phyloP scores from a whole-genome alignment of 2,888 invertebrate genomes.

The Pollenia griseotomentosa region DNA sequence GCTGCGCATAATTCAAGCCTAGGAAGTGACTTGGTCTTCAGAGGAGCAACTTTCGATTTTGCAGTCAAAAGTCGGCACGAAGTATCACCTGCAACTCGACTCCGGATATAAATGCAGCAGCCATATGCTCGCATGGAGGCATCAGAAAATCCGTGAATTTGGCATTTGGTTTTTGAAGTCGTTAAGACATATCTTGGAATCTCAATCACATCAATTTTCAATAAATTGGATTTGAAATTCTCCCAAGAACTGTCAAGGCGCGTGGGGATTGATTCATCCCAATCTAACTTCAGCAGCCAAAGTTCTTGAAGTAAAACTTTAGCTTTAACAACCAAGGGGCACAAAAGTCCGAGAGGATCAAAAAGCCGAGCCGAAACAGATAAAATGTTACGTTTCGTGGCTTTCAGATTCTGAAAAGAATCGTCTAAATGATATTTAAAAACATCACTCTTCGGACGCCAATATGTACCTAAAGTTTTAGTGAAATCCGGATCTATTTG shows the following conservation, averaged over 20 bases:
- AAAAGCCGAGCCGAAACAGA: not conserved
- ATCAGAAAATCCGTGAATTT: not conserved
- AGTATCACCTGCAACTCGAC: not conserved
- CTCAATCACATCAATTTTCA: conserved; percentile 14
- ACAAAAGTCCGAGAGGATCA: not conserved
- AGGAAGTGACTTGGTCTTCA: conserved; percentile 26
- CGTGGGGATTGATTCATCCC: conserved; percentile 9
- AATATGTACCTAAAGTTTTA: conserved; percentile 28
- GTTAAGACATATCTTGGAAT: conserved; percentile 41
- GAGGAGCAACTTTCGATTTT: conserved; percentile 4
- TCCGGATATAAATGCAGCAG: conserved; percentile 29
- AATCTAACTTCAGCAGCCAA: not conserved
- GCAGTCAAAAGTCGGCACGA: not conserved
- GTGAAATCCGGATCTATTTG: conserved; percentile 14
- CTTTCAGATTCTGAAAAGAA: not conserved
- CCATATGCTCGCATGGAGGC: not conserved
- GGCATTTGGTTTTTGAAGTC: conserved; percentile 2
- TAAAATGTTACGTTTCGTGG: conserved; percentile 3
- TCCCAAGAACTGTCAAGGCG: not conserved
- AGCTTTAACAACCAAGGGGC: not conserved
- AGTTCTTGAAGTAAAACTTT: not conserved
- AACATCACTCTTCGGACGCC: conserved; percentile 38
- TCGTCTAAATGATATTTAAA: conserved; percentile 35
- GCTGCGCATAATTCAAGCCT: conserved; percentile 23
- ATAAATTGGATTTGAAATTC: conserved; percentile 10